Conservation (phyloP, 2,888 invertebrate genomes). For the Drosophila peninsularis region DNA sequence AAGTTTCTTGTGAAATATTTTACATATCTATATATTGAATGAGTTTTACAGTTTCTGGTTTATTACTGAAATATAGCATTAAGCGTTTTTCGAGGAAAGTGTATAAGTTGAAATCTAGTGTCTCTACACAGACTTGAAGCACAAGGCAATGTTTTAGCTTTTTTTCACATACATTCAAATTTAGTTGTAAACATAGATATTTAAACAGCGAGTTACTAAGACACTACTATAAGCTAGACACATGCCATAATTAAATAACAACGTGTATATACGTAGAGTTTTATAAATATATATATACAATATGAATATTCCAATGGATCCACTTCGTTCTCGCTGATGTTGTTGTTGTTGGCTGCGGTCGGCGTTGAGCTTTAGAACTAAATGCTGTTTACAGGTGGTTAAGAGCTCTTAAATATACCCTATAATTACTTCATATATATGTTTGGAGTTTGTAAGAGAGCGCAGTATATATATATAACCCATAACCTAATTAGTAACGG, state of each 20-base stretch:
- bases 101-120: constrained; percentile 1
- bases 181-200: constrained; percentile 29
- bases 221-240: constrained; percentile 64
- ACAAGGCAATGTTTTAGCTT: constrained; percentile 67
- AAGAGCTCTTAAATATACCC: constrained; percentile 46
- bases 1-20: not conserved
- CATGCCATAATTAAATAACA: constrained; percentile 54
- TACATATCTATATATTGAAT: not conserved
- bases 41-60: not conserved
- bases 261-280: constrained; percentile 41
- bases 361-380: constrained; percentile 58
- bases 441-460: constrained; percentile 59
- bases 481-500: constrained; percentile 74
- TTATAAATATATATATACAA: constrained; percentile 43
- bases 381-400: constrained; percentile 61
- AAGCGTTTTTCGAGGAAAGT: constrained; percentile 11
- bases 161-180: constrained; percentile 41
- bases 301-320: constrained; percentile 24
- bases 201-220: constrained; percentile 63
- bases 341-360: constrained; percentile 62
- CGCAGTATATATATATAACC: constrained; percentile 67
- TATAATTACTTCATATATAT: constrained; percentile 19
- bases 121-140: constrained; percentile 14
- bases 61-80: not conserved
- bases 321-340: not conserved